Evolutionary conservation across 2,113 vertebrate genomes (phyloP), one percentile per base, ranked within the genome.

Genomic region (Climacteris rufus): DNA sequence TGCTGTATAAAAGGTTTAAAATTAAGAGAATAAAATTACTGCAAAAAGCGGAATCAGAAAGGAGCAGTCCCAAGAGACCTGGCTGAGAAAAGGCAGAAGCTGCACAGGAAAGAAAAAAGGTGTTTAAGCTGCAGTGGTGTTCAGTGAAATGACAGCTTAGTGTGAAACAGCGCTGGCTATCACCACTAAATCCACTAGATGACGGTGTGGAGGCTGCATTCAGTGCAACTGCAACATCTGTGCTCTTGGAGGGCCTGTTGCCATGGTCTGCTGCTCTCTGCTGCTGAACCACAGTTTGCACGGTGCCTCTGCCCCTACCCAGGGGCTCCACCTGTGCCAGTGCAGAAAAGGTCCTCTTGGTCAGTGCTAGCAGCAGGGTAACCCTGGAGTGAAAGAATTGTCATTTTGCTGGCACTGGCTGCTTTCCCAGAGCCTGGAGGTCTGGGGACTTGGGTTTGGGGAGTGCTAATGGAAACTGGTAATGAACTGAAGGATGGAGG

Each of bases 121-220:
- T 37, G 5, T 17, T 60, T 37, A 40, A 40, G 14, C 42, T 59
- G 57, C 9, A 45, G 8, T 22, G 15, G 10, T 10, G 7, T 59
- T 31, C 44, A 45, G 30, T 64, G 64, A 70, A 77, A 63, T 81
- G 10, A 37, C 42, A 54, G 9, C 9, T 10, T 33, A 16, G 12
- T 59, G 9, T 15, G 77, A 69, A 83, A 37, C 24, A 87, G 30
- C 27, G 45, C 28, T 92, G 87, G 20, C 17, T 89, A 39, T 92
- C 24, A 44, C 56, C n/a, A 8, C 52, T 79, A 54, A 42, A 80
- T 94, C 96, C 96, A 96, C 96, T 96, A 97, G 97, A 83, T 96
- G 97, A 61, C 96, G 90, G 88, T 96, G 66, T 94, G 77, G 96
- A 71, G 86, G 35, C 69, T 90, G 66, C 37, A 11, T 68, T 92